Conservation (phyloP, 2,113 vertebrate genomes). For the Eulemur rufifrons region DNA sequence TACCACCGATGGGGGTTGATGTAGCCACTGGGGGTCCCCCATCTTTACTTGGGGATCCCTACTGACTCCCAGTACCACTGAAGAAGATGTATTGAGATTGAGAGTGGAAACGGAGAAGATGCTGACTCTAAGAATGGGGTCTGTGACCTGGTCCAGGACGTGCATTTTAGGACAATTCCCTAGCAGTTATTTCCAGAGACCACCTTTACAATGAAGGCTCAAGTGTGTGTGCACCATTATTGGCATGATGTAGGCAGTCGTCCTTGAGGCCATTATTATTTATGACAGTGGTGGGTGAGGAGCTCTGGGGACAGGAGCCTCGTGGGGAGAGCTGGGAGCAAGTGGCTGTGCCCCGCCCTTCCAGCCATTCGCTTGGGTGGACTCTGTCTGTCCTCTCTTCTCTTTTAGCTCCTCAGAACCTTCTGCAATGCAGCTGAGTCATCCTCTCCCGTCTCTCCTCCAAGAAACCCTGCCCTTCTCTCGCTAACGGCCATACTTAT, state of each 20-base stretch:
- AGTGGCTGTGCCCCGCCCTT: accelerated
- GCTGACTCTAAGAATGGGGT: background rate
- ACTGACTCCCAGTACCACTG: background rate
- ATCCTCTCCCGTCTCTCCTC: background rate
- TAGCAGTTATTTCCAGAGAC: background rate
- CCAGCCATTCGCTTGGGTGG: background rate
- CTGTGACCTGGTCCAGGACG: background rate
- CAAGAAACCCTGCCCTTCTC: background rate
- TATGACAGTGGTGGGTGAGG: background rate
- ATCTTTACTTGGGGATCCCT: background rate
- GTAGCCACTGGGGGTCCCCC: too few species aligned
- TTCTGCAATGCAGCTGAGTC: background rate
- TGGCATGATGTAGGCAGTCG: background rate
- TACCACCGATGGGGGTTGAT: accelerated
- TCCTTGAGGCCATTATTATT: background rate
- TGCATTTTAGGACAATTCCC: background rate
- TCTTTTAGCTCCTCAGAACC: background rate
- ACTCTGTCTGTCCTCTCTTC: background rate
- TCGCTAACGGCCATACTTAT: background rate
- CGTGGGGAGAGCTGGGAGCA: background rate
- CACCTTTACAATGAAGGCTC: background rate
- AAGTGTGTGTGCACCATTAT: background rate
- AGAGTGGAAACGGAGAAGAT: background rate
- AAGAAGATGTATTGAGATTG: background rate
- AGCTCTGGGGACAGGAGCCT: background rate